These are phyloP conservation scores for Nestor notabilis DNA, from an alignment of 2,113 vertebrate genomes.

Conservation along the genomic window DNA sequence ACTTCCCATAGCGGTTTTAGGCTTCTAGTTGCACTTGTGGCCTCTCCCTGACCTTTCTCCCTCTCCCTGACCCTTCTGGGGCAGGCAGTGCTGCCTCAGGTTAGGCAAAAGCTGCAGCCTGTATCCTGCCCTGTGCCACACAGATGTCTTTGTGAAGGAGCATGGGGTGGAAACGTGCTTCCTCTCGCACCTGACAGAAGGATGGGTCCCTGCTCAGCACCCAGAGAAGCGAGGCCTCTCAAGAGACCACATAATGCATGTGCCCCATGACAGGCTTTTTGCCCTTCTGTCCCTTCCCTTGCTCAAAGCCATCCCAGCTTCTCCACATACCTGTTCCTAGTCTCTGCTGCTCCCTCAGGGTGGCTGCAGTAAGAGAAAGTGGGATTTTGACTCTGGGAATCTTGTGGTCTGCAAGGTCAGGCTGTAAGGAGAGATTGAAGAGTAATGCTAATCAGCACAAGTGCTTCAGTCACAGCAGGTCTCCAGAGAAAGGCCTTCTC, in stretches of 20 bases:
- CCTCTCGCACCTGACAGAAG: rapidly evolving
- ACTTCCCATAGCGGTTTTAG: not conserved
- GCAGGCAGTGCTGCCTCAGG: not conserved
- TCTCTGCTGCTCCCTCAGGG: not conserved
- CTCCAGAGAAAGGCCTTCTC: not conserved
- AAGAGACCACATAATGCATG: not conserved
- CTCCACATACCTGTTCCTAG: rapidly evolving
- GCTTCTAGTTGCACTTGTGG: not conserved
- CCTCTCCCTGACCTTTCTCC: not conserved
- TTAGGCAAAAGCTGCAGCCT: not conserved
- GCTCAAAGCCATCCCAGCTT: not conserved
- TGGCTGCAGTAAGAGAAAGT: rapidly evolving
- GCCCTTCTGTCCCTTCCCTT: not conserved
- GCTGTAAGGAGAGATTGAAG: not conserved
- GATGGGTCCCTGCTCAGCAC: not conserved
- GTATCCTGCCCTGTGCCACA: rapidly evolving
- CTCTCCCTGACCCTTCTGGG: not conserved
- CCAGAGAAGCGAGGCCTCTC: rapidly evolving
- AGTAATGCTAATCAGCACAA: not conserved
- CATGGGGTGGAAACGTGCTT: rapidly evolving
- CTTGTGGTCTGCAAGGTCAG: not conserved
- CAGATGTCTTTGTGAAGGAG: not conserved
- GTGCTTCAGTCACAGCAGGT: not conserved
- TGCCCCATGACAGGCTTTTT: rapidly evolving
- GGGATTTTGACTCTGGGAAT: not conserved